These are phyloP conservation scores for Mesembrinibis cayennensis DNA, from an alignment of 2,113 vertebrate species.

Conservation along the genomic window DNA sequence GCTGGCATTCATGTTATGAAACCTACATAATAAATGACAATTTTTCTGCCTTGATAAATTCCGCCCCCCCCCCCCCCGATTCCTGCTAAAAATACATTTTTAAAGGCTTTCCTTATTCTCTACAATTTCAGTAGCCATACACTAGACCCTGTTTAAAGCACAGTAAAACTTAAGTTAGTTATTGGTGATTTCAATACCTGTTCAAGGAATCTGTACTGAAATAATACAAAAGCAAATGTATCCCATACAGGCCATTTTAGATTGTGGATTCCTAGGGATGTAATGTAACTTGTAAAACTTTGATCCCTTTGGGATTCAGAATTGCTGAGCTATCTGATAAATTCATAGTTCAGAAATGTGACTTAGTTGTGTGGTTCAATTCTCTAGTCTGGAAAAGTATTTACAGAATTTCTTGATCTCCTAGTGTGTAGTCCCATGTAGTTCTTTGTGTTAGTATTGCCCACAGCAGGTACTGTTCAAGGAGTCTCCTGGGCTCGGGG, in stretches of 20 bases:
- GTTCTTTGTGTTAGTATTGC: slow-evolving; percentile 43
- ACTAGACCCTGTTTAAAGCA: neutral
- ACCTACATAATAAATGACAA: neutral
- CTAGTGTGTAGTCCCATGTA: neutral
- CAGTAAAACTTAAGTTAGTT: neutral
- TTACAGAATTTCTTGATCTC: slow-evolving; percentile 54
- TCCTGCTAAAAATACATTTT: neutral
- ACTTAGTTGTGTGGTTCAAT: neutral
- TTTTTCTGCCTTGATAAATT: neutral
- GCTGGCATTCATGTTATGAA: neutral
- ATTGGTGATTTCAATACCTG: neutral
- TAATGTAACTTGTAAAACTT: neutral
- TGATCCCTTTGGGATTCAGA: slow-evolving; percentile 29
- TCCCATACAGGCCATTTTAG: neutral
- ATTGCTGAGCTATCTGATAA: slow-evolving; percentile 34
- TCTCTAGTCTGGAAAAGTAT: slow-evolving; percentile 62
- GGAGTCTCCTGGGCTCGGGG: slow-evolving; percentile 33
- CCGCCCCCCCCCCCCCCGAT: fast-evolving
- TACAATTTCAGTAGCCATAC: neutral
- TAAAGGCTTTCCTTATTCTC: neutral
- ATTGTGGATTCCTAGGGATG: neutral
- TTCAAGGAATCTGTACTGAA: neutral
- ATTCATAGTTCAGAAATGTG: slow-evolving; percentile 38
- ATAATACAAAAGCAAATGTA: neutral
- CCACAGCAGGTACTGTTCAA: slow-evolving; percentile 47